Base-by-base conservation (phyloP, 2,113 vertebrate genomes). In the Gopherus flavomarginatus region DNA sequence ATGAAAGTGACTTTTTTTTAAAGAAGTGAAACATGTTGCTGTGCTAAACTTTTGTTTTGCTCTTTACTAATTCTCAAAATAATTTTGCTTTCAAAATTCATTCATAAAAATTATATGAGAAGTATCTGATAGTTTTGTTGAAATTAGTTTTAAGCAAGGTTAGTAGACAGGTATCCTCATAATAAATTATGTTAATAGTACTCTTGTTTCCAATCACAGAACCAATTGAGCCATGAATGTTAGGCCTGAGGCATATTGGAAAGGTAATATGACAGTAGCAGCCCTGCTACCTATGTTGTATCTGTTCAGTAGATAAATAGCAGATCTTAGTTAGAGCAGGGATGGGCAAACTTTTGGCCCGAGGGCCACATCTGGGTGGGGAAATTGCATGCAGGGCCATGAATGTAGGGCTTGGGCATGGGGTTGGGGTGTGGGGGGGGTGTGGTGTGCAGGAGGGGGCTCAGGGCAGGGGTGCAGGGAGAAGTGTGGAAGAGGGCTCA, bases 11-110 rank as follows among this genome's bases (percentile, higher is more conserved):
- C 81, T 31, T 87, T 69, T 35, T 24, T 62, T 92, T 38, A 93
- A 93, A 94, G n/a, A 93, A 81, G 35, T 88, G 62, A 26, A 93
- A n/a, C n/a, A n/a, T 19, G 22, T 19, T 38, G 38, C 17, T 38
- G 35, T 65, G 19, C 17, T 72, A 69, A 10, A 38, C 38, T 38
- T 72, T 72, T 72, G 21, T 72, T 72, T 72, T 72, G 21, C 65
- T 72, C 19, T 72, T 38, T 38, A 38, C 65, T 72, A 69, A 69
- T 38, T 69, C 17, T 72, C 65, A 72, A 72, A 72, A 38, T 72
- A 38, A 38, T 72, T 72, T 72, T 72, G 65, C 65, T 72, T 72
- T 72, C n/a, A 38, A 72, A 72, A 72, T 72, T 38, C 19, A 72
- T 21, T 72, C n/a, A 69, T 69, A 72, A n/a, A 72, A 72, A 38